These are phyloP conservation scores for Druceiella hillmani DNA, from an alignment of 2,888 invertebrate species.

Conservation along the genomic window DNA sequence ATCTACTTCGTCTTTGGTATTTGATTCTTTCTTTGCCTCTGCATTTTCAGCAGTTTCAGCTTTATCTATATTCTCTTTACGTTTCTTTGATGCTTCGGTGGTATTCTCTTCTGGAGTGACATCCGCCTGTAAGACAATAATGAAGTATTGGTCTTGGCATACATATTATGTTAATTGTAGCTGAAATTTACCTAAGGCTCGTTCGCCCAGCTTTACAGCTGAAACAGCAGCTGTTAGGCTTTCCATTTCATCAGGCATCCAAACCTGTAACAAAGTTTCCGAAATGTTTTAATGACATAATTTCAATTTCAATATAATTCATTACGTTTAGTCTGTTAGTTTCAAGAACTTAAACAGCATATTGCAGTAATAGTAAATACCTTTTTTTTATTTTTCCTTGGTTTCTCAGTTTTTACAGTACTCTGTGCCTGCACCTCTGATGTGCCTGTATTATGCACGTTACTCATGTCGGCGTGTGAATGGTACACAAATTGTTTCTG, in stretches of 20 bases:
- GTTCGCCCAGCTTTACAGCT: slow-evolving; percentile 47
- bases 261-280: slow-evolving; percentile 35
- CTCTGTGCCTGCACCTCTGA: slow-evolving; percentile 28
- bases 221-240: slow-evolving; percentile 47
- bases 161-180: slow-evolving; percentile 28
- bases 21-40: background rate
- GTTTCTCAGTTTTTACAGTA: slow-evolving; percentile 35
- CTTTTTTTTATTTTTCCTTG: slow-evolving; percentile 40
- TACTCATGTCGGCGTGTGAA: slow-evolving; percentile 63
- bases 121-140: slow-evolving; percentile 49
- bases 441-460: slow-evolving; percentile 23
- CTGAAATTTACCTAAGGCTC: slow-evolving; percentile 50
- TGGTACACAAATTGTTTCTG: slow-evolving; percentile 74
- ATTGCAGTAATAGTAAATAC: too few species aligned
- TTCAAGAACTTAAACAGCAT: slow-evolving; percentile 11
- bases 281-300: too few species aligned
- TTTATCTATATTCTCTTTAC: slow-evolving; percentile 8
- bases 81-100: slow-evolving; percentile 29
- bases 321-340: slow-evolving; percentile 12
- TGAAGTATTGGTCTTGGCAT: slow-evolving; percentile 39
- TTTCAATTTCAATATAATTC: slow-evolving; percentile 1
- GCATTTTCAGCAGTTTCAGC: slow-evolving; percentile 12
- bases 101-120: too few species aligned
- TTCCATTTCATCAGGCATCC: slow-evolving; percentile 37
- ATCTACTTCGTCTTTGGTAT: background rate